Conservation (phyloP, 1,140 invertebrate genomes). For the Mizuhopecten yessoensis region DNA sequence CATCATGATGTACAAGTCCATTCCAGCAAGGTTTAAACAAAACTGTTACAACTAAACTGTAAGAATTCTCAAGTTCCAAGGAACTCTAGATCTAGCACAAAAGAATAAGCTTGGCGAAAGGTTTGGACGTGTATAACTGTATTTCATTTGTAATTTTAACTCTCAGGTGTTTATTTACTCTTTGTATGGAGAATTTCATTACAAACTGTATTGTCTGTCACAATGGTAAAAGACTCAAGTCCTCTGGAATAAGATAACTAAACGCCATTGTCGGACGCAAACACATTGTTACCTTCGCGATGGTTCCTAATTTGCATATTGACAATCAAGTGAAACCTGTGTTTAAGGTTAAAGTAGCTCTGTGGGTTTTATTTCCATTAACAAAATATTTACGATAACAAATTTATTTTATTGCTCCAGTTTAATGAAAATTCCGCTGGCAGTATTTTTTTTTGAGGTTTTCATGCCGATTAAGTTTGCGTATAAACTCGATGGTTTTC, state of each 20-base stretch:
- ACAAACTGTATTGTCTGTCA: neutral
- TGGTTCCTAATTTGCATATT: constrained; percentile 34
- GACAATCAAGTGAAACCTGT: neutral
- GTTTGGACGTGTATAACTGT: constrained; percentile 12
- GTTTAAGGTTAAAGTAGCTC: neutral
- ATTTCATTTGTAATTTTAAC: constrained; percentile 36
- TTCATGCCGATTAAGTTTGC: neutral
- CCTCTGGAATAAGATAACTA: constrained; percentile 1
- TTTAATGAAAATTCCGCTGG: neutral
- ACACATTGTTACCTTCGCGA: constrained; percentile 32
- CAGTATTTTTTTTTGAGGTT: neutral
- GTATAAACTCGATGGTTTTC: neutral
- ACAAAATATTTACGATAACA: constrained; percentile 26
- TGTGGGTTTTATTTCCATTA: neutral
- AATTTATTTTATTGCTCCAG: neutral
- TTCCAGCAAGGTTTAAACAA: constrained; percentile 28
- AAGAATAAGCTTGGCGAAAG: neutral
- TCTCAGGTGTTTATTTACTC: neutral
- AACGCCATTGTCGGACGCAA: neutral
- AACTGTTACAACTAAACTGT: neutral
- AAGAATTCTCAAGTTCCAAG: neutral
- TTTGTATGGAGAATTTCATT: constrained; percentile 29
- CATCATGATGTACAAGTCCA: neutral
- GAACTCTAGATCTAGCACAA: neutral
- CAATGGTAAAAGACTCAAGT: neutral